Evolutionary conservation across 2,113 vertebrate species (phyloP).

Genomic region (Tetrax tetrax): DNA sequence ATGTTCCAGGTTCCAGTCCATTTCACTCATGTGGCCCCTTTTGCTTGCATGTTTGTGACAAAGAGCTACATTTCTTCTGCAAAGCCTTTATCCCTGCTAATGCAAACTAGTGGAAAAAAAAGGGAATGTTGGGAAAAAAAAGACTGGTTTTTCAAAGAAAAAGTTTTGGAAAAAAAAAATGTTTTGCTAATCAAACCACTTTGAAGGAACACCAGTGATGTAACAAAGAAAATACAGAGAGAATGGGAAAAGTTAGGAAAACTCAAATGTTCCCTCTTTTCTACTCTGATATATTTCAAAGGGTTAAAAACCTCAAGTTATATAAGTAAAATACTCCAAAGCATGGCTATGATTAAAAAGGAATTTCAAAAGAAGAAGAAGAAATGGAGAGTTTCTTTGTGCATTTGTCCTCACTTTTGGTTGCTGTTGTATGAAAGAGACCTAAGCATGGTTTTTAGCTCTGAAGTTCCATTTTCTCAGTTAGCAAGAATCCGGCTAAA

Average conservation of each 20-base stretch:
- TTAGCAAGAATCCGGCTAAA: neutral
- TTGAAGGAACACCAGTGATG: neutral
- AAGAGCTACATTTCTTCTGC: neutral
- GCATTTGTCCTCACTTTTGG: neutral
- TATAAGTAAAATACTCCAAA: slow-evolving; percentile 12
- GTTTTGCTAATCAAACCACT: slow-evolving; percentile 29
- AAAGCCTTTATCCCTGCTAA: neutral
- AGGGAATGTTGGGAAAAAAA: neutral
- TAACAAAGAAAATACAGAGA: slow-evolving; percentile 29
- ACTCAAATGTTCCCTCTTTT: neutral
- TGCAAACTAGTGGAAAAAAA: neutral
- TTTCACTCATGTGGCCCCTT: neutral
- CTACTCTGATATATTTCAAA: neutral
- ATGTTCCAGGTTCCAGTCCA: slow-evolving; percentile 23
- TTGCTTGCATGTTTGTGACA: neutral
- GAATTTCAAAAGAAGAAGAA: neutral
- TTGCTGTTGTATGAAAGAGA: neutral
- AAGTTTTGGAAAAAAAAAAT: neutral
- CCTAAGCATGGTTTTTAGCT: neutral
- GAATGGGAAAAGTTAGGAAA: neutral
- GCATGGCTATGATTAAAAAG: slow-evolving; percentile 17
- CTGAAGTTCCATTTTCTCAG: neutral
- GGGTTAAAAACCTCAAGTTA: slow-evolving; percentile 19
- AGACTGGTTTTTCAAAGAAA: neutral
- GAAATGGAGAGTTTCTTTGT: neutral